Base-by-base conservation (phyloP, 2,888 invertebrate genomes). In the Erannis defoliaria region DNA sequence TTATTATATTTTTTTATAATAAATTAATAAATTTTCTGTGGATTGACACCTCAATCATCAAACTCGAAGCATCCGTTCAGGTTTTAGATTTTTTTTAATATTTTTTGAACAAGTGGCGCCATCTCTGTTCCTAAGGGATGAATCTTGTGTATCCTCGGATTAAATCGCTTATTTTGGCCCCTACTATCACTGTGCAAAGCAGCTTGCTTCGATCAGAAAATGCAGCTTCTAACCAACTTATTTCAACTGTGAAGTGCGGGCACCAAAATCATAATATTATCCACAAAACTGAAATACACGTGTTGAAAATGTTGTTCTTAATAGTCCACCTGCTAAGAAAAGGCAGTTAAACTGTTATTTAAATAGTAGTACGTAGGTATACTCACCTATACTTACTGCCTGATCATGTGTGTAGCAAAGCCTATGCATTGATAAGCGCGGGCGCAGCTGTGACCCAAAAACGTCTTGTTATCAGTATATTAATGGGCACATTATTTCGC, bases 371-470 rank as follows among this genome's bases (percentile, higher is more conserved):
- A 29, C 9, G 5, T 23, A 23, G 23, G 69, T n/a, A 9, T 9
- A 29, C n/a, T 38, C 18, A 38, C 38, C 12, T 16, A 12, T 16
- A 19, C 26, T 26, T n/a, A n/a, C 29, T 45, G 45, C 72, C 80
- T 80, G 85, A 83, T 83, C 82, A 80, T 82, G 82, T 69, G 81
- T 74, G 77, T 75, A 76, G 35, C n/a, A 2, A 5, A 26, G 26
- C 26, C 26, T 35, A 33, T 71, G 71, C 66, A 45, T 57, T 84
- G 84, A 85, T 89, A 90, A 66, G 70, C 80, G 82, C 26, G 26
- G 26, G 50, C 50, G 50, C 91, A 91, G 90, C 91, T 91, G 90
- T 90, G 91, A 89, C 91, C 91, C 77, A 90, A 85, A 89, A 89
- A 85, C 70, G 68, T 76, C 78, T 78, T 75, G 76, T 73, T 76